Percentiles rank a stretch among this genome's conserved stretches.
Conservation (phyloP, 2,888 invertebrate species). For the Andrena fulva region DNA sequence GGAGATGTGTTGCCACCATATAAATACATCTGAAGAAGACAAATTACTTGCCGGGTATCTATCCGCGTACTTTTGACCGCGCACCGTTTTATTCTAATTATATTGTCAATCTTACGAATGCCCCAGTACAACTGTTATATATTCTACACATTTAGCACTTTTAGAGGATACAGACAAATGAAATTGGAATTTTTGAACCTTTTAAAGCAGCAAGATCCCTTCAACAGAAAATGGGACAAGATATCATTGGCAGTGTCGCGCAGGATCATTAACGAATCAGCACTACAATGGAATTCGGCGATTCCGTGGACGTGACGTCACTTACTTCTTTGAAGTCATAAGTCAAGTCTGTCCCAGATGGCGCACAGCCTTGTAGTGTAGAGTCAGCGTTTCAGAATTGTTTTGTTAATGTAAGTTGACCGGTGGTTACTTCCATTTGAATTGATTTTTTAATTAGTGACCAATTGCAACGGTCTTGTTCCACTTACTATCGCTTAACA, state of each 20-base stretch:
- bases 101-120: too few species aligned
- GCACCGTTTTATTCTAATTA: too few species aligned
- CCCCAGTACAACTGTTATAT: too few species aligned
- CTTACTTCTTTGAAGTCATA: constrained; percentile 58
- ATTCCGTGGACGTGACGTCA: constrained; percentile 59
- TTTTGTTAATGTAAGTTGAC: neutral
- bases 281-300: constrained; percentile 57
- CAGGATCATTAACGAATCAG: constrained; percentile 45
- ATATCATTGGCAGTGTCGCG: constrained; percentile 16
- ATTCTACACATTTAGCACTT: too few species aligned
- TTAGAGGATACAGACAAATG: too few species aligned
- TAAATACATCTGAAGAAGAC: too few species aligned
- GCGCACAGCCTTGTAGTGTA: neutral
- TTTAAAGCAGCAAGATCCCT: neutral
- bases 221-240: neutral
- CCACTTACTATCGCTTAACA: too few species aligned
- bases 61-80: too few species aligned
- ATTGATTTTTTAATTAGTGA: too few species aligned
- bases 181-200: neutral
- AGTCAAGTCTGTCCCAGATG: constrained; percentile 21
- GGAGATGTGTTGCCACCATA: too few species aligned
- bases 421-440: neutral
- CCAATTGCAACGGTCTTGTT: too few species aligned
- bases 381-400: neutral
- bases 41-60: too few species aligned